phyloP scores from a whole-genome alignment of 2,113 vertebrate species.

The Python bivittatus region DNA sequence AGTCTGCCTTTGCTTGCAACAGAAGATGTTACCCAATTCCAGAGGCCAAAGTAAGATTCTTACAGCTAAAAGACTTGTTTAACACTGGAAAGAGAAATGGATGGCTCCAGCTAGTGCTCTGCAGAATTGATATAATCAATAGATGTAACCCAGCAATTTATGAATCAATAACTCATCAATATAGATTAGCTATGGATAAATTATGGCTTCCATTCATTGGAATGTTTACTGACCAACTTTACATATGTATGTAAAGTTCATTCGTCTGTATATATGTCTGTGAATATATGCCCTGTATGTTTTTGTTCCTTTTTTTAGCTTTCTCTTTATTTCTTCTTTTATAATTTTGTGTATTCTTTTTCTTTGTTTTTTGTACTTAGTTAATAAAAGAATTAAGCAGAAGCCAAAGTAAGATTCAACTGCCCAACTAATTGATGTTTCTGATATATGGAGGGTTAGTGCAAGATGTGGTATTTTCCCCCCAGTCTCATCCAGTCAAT shows the following conservation, averaged over 20 bases:
- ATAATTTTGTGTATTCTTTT: background rate
- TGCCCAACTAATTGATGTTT: background rate
- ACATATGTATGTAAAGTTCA: background rate
- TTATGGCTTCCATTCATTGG: background rate
- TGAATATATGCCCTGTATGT: background rate
- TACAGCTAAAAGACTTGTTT: too few relatives aligned
- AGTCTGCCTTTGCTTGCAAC: background rate
- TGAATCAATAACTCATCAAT: too few relatives aligned
- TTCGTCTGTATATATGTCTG: background rate
- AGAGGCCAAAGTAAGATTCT: too few relatives aligned
- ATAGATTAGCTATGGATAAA: too few relatives aligned
- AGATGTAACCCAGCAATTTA: too few relatives aligned
- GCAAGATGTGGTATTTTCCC: background rate
- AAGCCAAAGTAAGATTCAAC: background rate
- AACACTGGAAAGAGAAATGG: too few relatives aligned
- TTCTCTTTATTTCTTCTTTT: background rate
- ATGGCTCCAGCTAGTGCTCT: too few relatives aligned
- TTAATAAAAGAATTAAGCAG: background rate
- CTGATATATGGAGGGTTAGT: background rate
- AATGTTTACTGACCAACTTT: background rate
- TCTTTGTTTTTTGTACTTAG: background rate
- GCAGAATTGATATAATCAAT: too few relatives aligned
- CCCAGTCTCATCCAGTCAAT: background rate
- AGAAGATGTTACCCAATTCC: background rate
- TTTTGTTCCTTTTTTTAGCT: background rate